Base-by-base conservation (phyloP, 30 jellyfish, hydroid and myxozoan species). In the Chrysaora quinquecirrha region DNA sequence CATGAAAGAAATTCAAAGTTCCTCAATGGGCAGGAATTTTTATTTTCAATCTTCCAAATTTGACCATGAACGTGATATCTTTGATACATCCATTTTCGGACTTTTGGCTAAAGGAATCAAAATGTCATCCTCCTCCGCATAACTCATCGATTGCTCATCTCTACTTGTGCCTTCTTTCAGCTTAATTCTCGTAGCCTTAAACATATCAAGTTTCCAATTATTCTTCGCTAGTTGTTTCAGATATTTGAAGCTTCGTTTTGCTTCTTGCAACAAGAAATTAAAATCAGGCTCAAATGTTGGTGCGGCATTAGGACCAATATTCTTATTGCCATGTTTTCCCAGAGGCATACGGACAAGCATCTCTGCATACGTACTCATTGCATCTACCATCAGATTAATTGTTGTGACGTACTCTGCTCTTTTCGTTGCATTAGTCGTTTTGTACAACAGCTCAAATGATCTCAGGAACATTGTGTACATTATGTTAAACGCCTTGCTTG, bases 241-340 rank as follows among this genome's bases (percentile, higher is more conserved):
- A 33, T 6, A 2, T 2, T 0, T 1, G 0, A 23, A n/a, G 21
- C 48, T 7, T 46, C 19, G 31, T 25, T 62, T 22, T 6, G 34
- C 33, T 63, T 34, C 24, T 6, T 61, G n/a, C 22, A 24, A 22
- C 31, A 56, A 64, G 4, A 62, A 0, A 6, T 43, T 69, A 21
- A 46, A 62, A 46, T 64, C 60, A 1, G 64, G 6, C 47, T 78
- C 82, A 64, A 78, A 78, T 3, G 89, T 62, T 7, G 89, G 89
- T 16, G 89, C 72, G 7, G 60, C 73, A 23, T 78, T 63, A 3
- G 73, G 81, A 38, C 89, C 89, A 24, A 43, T 62, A 2, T 62
- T 64, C 35, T 66, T 64, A 38, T 47, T 64, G 19, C 70, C 49
- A 9, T 63, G 12, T 18, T 43, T 76, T 21, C 35, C 72, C 6